Conservation (phyloP, 2,888 invertebrate genomes). For the Napeogenes sylphis region DNA sequence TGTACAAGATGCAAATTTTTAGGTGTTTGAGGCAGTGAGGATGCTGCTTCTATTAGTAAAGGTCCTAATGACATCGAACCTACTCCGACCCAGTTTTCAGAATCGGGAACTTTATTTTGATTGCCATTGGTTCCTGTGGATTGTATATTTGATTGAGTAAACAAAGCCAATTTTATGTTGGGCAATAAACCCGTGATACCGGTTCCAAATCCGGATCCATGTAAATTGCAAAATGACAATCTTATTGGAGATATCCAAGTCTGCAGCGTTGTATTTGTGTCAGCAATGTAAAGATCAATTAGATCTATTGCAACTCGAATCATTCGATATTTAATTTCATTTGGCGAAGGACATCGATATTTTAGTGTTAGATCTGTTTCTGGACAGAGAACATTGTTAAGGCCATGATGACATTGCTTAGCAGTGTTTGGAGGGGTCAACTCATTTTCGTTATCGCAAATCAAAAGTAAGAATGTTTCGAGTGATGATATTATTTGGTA, state of each 20-base stretch:
- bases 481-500: slow-evolving; percentile 91
- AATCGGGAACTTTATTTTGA: slow-evolving; percentile 56
- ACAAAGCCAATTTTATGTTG: slow-evolving; percentile 79
- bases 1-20: slow-evolving; percentile 87
- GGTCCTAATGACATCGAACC: slow-evolving; percentile 94
- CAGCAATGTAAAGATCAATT: slow-evolving; percentile 93
- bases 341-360: slow-evolving; percentile 87
- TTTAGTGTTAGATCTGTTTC: slow-evolving; percentile 83
- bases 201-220: slow-evolving; percentile 92
- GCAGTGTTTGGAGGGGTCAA: slow-evolving; percentile 88
- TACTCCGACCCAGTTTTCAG: slow-evolving; percentile 93
- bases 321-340: slow-evolving; percentile 96
- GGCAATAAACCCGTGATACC: slow-evolving; percentile 93
- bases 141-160: slow-evolving; percentile 82
- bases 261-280: slow-evolving; percentile 91
- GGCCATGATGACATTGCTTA: slow-evolving; percentile 88
- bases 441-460: slow-evolving; percentile 93
- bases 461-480: slow-evolving; percentile 91
- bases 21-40: slow-evolving; percentile 86
- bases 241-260: slow-evolving; percentile 93
- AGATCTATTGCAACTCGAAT: slow-evolving; percentile 92
- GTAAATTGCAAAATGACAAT: slow-evolving; percentile 95
- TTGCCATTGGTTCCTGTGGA: slow-evolving; percentile 71
- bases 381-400: slow-evolving; percentile 82
- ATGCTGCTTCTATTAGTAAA: slow-evolving; percentile 91